Base-by-base conservation (phyloP, 2,888 invertebrate genomes). In the Agrotis clavis region DNA sequence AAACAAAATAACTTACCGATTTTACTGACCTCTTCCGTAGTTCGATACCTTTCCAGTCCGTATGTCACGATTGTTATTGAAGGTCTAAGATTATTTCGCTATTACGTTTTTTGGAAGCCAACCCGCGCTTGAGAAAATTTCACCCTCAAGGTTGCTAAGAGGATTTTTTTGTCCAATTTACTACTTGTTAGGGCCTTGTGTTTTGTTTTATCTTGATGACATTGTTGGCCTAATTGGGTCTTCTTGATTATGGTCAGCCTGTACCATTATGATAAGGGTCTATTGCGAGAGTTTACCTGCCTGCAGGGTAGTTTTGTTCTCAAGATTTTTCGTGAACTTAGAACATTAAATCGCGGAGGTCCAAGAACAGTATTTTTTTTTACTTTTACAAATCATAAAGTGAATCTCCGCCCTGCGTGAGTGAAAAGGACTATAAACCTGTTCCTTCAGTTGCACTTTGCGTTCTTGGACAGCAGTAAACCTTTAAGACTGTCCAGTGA, bases 11-110 rank as follows among this genome's bases (percentile, higher is more conserved):
- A 67, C 9, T 21, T 9, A 54, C 25, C 13, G 53, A 61, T 54
- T 79, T 68, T 41, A 69, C 53, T 41, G 74, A 79, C 59, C 62
- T 41, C 9, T 25, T 60, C 53, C 1, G 21, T 25, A 18, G 63
- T 51, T 77, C 41, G 70, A 56, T 35, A 60, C 59, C 56, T 71
- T 69, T 62, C 4, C 3, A 16, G 59, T 19, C 78, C 30, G 78
- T 86, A 64, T 87, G 81, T 86, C 83, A 69, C 76, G 53, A 50
- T 63, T 79, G 72, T 83, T 86, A 82, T 84, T 75, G 76, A 71
- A 77, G 83, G 67, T 65, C 76, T 72, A 69, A 80, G 83, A 87
- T 83, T 85, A 86, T 86, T 86, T 86, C 71, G 76, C 83, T 83
- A 80, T 86, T 84, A 86, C 81, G 64, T 82, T 86, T 85, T 87